Conservation (phyloP, 23 tunicate species). For the Botrylloides violaceus region DNA sequence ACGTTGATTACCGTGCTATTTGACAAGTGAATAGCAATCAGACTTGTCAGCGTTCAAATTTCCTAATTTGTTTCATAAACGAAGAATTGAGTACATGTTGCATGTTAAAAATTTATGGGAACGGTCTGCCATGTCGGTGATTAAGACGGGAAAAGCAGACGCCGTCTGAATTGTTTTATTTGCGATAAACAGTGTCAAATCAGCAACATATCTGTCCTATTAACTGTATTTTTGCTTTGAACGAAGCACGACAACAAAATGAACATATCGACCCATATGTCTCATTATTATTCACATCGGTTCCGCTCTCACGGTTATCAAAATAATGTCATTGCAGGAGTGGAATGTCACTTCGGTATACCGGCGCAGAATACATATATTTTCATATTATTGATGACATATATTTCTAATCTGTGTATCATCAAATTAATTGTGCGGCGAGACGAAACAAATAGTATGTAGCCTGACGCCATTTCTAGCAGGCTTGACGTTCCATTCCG, state of each 20-base stretch:
- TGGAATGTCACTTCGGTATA: neutral
- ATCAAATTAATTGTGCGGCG: neutral
- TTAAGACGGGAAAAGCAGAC: neutral
- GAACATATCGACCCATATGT: constrained; percentile 11
- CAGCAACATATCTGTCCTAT: neutral
- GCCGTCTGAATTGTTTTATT: neutral
- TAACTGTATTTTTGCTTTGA: neutral
- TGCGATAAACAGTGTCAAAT: neutral
- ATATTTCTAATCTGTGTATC: neutral
- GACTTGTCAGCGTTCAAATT: neutral
- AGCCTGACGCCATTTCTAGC: no score
- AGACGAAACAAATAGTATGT: no score
- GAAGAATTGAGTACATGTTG: neutral
- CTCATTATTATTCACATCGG: constrained; percentile 13
- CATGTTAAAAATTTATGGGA: neutral
- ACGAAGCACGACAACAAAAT: neutral
- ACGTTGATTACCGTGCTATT: no score
- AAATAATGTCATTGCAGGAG: neutral
- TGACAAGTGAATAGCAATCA: neutral
- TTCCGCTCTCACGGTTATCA: constrained; percentile 25
- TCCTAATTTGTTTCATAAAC: neutral
- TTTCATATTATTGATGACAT: no score
- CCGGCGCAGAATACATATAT: no score
- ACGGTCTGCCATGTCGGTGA: neutral
- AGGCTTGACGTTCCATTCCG: no score